Base-by-base conservation (phyloP, 1,140 invertebrate genomes). In the Brachionus rubens region DNA sequence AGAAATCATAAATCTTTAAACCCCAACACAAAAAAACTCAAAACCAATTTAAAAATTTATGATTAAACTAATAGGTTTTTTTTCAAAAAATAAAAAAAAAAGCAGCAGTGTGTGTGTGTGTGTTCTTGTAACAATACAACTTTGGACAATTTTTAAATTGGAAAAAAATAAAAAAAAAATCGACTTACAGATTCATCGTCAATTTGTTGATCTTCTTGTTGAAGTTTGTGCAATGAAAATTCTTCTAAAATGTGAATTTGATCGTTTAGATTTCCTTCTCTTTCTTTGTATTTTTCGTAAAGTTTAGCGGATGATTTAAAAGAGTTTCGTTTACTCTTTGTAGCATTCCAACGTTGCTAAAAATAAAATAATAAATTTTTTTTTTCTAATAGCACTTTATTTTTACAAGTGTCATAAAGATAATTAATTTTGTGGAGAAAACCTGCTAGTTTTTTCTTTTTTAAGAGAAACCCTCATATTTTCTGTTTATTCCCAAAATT, bases 211-310 rank as follows among this genome's bases (percentile, higher is more conserved):
- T 65, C 36, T 65, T 65, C 16, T 24, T 28, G 36, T 43, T 28
- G 59, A 1, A 43, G 19, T 65, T 65, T 65, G 30, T 72, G 19
- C 5, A 54, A 50, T 10, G 68, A 72, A 54, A 50, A 72, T 46
- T 72, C 30, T 50, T 72, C 68, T 24, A 72, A 40, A 33, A 72
- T 72, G 28, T 72, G 68, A 72, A 72, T 72, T 54, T 72, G 46
- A 36, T 72, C 68, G n/a, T 72, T 72, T 1, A 72, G 9, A 28
- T 21, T 54, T 1, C 40, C 68, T 6, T 50, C 46, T 48, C 33
- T 48, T 50, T 54, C 50, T 33, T 48, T 48, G 46, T 72, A 72
- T 41, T 19, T 33, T 48, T 72, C 68, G 12, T 50, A 36, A 16
- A 72, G 14, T 72, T 41, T 72, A 0, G 68, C 19, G 6, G 68